phyloP scores from a whole-genome alignment of 2,113 vertebrate genomes.

The Tiliqua scincoides region DNA sequence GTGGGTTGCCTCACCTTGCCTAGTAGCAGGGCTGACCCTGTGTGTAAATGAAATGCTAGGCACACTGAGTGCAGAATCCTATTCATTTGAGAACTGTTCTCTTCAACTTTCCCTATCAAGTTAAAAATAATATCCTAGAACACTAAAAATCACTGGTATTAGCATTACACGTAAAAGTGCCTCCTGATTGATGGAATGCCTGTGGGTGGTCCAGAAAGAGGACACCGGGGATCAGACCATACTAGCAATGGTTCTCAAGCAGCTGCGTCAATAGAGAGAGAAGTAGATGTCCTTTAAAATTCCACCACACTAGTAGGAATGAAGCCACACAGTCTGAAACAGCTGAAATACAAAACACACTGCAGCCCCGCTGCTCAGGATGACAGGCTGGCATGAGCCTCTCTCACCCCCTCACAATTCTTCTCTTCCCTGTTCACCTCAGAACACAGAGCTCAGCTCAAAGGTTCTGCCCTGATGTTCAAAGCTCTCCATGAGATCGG shows the following conservation, averaged over 20 bases:
- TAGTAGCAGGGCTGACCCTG: neutral
- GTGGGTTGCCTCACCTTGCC: neutral
- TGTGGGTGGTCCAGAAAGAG: neutral
- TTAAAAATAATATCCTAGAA: neutral
- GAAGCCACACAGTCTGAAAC: slow-evolving; percentile 4
- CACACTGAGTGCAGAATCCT: neutral
- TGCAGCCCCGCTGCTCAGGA: neutral
- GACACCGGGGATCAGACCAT: neutral
- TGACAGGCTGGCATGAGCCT: slow-evolving; percentile 12
- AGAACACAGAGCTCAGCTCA: slow-evolving; percentile 1
- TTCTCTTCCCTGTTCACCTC: slow-evolving; percentile 7
- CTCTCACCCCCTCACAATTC: slow-evolving; percentile 1
- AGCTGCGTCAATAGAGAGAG: neutral
- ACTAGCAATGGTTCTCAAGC: neutral
- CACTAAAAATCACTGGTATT: neutral
- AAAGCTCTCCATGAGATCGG: slow-evolving; percentile 16
- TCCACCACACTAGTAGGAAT: neutral
- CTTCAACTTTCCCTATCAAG: neutral
- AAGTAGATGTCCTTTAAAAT: neutral
- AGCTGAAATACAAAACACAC: neutral
- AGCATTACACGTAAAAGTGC: neutral
- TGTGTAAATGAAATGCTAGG: neutral
- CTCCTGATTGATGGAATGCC: neutral
- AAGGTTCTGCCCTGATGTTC: slow-evolving; percentile 27
- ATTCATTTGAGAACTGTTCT: neutral